phyloP scores from a whole-genome alignment of 2,888 invertebrate genomes.

The Platycnemis pennipes region DNA sequence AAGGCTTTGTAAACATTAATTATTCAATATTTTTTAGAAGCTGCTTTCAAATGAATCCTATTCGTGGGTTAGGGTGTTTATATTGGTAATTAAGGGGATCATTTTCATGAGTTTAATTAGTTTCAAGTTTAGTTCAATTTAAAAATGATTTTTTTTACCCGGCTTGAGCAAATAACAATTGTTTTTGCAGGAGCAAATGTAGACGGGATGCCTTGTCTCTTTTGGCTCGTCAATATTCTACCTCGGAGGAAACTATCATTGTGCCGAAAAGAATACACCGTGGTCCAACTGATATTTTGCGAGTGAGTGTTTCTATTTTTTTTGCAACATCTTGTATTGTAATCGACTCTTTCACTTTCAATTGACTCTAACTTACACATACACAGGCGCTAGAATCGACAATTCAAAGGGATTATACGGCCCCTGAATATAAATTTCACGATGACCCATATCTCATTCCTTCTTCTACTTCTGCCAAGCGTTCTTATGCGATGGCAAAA shows the following conservation, averaged over 20 bases:
- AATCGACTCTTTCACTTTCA: conserved; percentile 8
- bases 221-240: conserved; percentile 5
- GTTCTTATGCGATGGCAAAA: conserved; percentile 89
- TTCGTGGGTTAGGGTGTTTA: not conserved
- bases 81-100: not conserved
- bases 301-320: conserved; percentile 77
- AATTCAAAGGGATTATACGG: conserved; percentile 89
- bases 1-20: not conserved
- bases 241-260: conserved; percentile 77
- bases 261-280: conserved; percentile 88
- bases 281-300: conserved; percentile 90
- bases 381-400: conserved; percentile 87
- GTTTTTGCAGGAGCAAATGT: not conserved
- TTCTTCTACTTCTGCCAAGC: conserved; percentile 84
- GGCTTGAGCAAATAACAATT: not conserved
- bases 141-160: not conserved
- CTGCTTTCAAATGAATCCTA: not conserved
- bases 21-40: not conserved
- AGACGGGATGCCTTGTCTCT: not conserved
- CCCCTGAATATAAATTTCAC: conserved; percentile 93
- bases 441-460: conserved; percentile 96
- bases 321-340: not conserved
- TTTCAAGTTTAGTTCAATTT: not conserved
- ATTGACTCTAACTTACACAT: conserved; percentile 28
- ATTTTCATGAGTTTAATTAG: not conserved